Evolutionary conservation across 2,888 invertebrate genomes (phyloP), one percentile per base, ranked within the genome.

Genomic region (Corythucha ciliata): DNA sequence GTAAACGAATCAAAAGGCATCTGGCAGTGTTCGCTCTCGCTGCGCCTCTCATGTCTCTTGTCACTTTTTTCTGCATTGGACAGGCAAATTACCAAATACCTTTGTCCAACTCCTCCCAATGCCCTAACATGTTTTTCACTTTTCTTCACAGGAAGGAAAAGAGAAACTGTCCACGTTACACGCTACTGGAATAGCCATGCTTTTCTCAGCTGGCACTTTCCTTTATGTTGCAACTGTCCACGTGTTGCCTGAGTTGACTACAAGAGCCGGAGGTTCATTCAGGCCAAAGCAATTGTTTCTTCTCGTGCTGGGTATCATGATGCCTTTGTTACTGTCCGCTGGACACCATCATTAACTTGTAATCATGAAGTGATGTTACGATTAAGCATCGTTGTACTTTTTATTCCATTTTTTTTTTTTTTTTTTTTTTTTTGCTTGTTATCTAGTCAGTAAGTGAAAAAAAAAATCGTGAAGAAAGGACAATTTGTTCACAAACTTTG

Each of bases 141-240:
- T 57, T 52, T 53, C 55, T 57, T 68, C 70, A 22, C 80, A 93
- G 74, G 87, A 90, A 67, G 88, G 89, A 62, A 91, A 93, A 65
- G 92, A 92, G 68, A 85, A 85, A 0, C 69, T 94, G 3, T 85
- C 85, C 60, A 84, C 85, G 7, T 77, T 90, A 41, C 92, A 93
- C 66, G 92, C 90, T 2, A 97, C 97, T 22, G 97, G 90, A 69
- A 81, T 97, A 53, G 93, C 97, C 1, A 94, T 99, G 94, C 70
- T 98, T 27, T 98, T 98, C 70, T 96, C 96, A 36, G 98, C 96
- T 0, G 98, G 98, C 0, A 98, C 98, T 12, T 99, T 98, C 71
- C 74, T 98, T 1, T 98, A 97, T 67, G 98, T 98, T 2, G 93
- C 98, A 0, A 97, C 97, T 0, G 96, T 98, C 0, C 98, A 99